Evolutionary conservation across 2,888 invertebrate genomes (phyloP), one percentile per base, ranked within the genome.

Genomic region (Ennomos erosarius): DNA sequence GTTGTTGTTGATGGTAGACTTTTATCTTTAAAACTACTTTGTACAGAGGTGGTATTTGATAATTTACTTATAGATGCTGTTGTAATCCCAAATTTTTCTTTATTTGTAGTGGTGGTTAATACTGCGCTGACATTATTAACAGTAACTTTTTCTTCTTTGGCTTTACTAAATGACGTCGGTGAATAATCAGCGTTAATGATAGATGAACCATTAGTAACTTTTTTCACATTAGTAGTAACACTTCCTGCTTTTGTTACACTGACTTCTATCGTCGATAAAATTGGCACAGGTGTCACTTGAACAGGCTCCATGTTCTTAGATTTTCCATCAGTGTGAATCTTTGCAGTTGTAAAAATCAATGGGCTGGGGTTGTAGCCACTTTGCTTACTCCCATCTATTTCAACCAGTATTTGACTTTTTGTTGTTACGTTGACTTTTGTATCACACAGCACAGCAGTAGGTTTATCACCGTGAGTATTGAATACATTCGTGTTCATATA

Each of bases 291-390:
- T 36, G 86, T 88, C 38, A 87, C 77, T 69, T 89, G 88, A 50
- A 89, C 73, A 38, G 88, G 87, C 73, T 90, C 88, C 82, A 87
- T 87, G 12, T 81, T 71, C 65, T 82, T 87, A 26, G 75, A 75
- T 78, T 86, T 86, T 42, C 76, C 80, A 63, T 89, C 86, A 1
- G 82, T 76, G 52, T 90, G 90, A 68, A 91, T 92, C 82, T 90
- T 92, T 8, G 92, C 92, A n/a, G 90, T 91, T 13, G 91, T 92
- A 67, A 92, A 91, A 67, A 92, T 91, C 62, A 90, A 70, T 26
- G 90, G 84, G 67, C 82, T 84, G 13, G 86, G 76, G 60, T 56
- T 84, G 58, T 78, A 84, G 39, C 66, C 69, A 40, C 71, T 72
- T 36, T 76, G 68, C 61, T 84, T 87, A 62, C 71, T 75, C 48